These are phyloP conservation scores for Zeus faber DNA, from an alignment of 2,113 vertebrate genomes.

Conservation along the genomic window DNA sequence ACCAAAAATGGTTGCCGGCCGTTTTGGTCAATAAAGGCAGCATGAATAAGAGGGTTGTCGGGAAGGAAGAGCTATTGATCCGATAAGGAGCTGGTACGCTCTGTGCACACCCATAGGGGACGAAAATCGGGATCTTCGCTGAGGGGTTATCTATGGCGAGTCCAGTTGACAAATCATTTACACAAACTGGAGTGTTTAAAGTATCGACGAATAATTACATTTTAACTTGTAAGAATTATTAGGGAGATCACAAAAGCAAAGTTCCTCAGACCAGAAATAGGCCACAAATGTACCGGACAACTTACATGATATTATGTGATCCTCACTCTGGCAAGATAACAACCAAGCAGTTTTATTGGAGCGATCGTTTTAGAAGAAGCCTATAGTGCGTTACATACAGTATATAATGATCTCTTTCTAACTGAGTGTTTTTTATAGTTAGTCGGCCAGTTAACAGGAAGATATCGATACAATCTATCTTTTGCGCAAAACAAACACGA, in stretches of 20 bases:
- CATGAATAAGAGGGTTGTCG: slow-evolving; percentile 69
- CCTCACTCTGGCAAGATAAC: too few relatives aligned
- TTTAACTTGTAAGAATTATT: slow-evolving; percentile 48
- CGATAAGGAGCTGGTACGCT: slow-evolving; percentile 46
- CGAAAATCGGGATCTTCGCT: slow-evolving; percentile 56
- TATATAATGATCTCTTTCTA: not conserved
- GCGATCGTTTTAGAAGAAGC: too few relatives aligned
- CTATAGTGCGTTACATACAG: too few relatives aligned
- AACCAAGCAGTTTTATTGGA: too few relatives aligned
- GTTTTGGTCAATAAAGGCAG: slow-evolving; percentile 59
- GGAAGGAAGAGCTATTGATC: slow-evolving; percentile 66
- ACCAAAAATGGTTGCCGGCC: slow-evolving; percentile 52
- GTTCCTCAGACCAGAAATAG: slow-evolving; percentile 1
- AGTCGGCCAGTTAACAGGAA: too few relatives aligned
- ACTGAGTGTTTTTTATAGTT: not conserved
- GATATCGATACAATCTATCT: too few relatives aligned
- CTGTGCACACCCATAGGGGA: slow-evolving; percentile 58
- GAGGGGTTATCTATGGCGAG: slow-evolving; percentile 61
- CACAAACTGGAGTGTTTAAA: slow-evolving; percentile 38
- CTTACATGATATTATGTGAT: too few relatives aligned
- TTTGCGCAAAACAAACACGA: slow-evolving; percentile 55
- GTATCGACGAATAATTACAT: slow-evolving; percentile 61
- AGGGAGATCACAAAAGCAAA: slow-evolving; percentile 16
- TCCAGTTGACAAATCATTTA: slow-evolving; percentile 68
- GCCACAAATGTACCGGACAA: not conserved